phyloP scores from a whole-genome alignment of 2,113 vertebrate genomes.

The Perca schrenkii region DNA sequence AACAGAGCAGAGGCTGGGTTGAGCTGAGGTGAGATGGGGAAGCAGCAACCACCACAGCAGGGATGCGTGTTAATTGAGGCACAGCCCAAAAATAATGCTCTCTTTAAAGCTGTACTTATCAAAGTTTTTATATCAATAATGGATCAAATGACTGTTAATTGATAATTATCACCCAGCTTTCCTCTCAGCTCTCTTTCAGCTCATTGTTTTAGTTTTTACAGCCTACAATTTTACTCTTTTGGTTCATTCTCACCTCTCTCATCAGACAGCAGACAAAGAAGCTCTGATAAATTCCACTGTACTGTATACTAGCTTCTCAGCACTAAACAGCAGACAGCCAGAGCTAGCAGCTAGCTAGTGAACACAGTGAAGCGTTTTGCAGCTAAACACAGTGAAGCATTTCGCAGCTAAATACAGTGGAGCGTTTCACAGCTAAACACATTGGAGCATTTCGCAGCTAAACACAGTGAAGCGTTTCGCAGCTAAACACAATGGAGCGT shows the following conservation, averaged over 20 bases:
- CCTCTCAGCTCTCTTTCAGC: not conserved
- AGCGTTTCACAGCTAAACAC: too few species aligned
- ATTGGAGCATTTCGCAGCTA: too few species aligned
- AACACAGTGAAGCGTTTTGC: too few species aligned
- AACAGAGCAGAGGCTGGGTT: constrained; percentile 2
- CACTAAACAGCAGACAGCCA: too few species aligned
- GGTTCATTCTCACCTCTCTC: not conserved
- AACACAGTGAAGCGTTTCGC: too few species aligned
- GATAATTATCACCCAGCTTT: not conserved
- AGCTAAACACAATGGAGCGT: too few species aligned
- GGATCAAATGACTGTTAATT: not conserved
- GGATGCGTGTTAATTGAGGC: not conserved
- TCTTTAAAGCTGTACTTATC: not conserved
- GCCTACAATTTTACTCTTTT: not conserved
- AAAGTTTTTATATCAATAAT: not conserved
- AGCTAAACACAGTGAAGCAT: too few species aligned
- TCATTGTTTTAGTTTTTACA: not conserved
- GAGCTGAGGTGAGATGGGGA: constrained; percentile 9
- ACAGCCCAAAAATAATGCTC: not conserved
- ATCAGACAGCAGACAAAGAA: too few species aligned
- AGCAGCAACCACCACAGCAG: not conserved
- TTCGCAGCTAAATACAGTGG: too few species aligned
- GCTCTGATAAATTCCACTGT: too few species aligned
- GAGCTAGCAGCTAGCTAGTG: too few species aligned
- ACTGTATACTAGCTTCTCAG: too few species aligned